Evolutionary conservation across 2,888 invertebrate species (phyloP).

Genomic region (Clostera curtula): DNA sequence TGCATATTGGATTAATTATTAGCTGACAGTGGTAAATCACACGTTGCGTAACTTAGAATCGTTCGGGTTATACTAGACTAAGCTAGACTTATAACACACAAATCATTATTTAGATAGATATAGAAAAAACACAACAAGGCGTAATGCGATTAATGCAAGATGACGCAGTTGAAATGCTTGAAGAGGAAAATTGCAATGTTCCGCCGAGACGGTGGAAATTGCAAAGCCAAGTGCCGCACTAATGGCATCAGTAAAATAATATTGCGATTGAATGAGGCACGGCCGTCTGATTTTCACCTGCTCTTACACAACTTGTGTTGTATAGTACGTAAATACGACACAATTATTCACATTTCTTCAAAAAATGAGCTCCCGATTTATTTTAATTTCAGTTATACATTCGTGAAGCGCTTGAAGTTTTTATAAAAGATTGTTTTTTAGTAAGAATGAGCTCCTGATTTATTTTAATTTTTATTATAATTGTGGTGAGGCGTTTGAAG

Average conservation of each 20-base stretch:
- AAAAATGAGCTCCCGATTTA: too few species aligned
- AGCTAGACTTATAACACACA: conserved; percentile 9
- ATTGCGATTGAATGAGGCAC: conserved; percentile 32
- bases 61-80: conserved; percentile 1
- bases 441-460: too few species aligned
- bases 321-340: too few species aligned
- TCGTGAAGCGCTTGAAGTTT: too few species aligned
- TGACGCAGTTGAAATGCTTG: conserved; percentile 38
- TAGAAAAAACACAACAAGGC: conserved; percentile 27
- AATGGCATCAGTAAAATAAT: conserved; percentile 34
- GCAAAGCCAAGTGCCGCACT: conserved; percentile 27
- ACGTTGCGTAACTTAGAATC: too few species aligned
- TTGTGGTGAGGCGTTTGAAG: too few species aligned
- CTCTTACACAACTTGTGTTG: conserved; percentile 4
- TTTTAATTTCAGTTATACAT: too few species aligned
- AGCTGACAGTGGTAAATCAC: too few species aligned
- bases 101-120: conserved; percentile 20
- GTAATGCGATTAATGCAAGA: conserved; percentile 41
- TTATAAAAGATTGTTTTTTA: too few species aligned
- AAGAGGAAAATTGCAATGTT: conserved; percentile 44
- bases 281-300: conserved; percentile 28
- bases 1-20: too few species aligned
- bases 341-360: too few species aligned
- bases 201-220: conserved; percentile 35
- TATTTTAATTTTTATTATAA: too few species aligned